Percentiles rank a stretch among this genome's conserved stretches.
Evolutionary conservation across 2,113 vertebrate genomes (phyloP).

Genomic region (Apistogramma diplotaenia): DNA sequence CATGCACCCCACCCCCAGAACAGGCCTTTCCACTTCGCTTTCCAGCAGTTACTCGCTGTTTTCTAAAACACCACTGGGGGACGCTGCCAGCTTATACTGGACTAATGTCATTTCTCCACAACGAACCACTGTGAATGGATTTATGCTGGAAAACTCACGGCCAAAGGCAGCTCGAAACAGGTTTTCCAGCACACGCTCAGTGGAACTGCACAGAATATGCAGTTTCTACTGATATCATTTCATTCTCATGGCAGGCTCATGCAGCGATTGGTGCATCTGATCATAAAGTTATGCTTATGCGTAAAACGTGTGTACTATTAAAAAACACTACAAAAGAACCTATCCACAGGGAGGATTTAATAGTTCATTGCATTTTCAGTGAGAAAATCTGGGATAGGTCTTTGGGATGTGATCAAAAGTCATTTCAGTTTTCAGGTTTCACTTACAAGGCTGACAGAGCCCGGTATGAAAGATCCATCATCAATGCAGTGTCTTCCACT

Average conservation of each 20-base stretch:
- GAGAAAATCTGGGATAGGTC: slow-evolving; percentile 15
- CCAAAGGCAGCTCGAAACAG: slow-evolving; percentile 21
- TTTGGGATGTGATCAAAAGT: slow-evolving; percentile 60
- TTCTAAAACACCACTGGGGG: slow-evolving; percentile 33
- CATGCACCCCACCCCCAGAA: neutral
- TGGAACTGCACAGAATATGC: neutral
- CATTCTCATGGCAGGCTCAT: slow-evolving; percentile 30
- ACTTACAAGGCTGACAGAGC: slow-evolving; percentile 26
- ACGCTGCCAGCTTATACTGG: slow-evolving; percentile 5
- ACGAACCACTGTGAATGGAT: slow-evolving; percentile 14
- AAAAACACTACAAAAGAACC: neutral
- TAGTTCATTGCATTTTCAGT: slow-evolving; percentile 24
- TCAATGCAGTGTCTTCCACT: too few relatives aligned
- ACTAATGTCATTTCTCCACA: neutral
- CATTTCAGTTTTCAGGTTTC: neutral
- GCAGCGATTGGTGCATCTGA: slow-evolving; percentile 14
- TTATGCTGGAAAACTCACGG: slow-evolving; percentile 14
- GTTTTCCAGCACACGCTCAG: neutral
- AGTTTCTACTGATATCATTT: slow-evolving; percentile 23
- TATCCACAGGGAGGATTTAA: neutral
- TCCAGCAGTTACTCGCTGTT: neutral
- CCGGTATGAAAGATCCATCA: slow-evolving; percentile 35
- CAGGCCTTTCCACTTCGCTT: neutral
- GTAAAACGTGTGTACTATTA: neutral
- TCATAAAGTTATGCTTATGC: neutral